phyloP scores from a whole-genome alignment of 2,888 invertebrate genomes.

The Drosophila barbarae region DNA sequence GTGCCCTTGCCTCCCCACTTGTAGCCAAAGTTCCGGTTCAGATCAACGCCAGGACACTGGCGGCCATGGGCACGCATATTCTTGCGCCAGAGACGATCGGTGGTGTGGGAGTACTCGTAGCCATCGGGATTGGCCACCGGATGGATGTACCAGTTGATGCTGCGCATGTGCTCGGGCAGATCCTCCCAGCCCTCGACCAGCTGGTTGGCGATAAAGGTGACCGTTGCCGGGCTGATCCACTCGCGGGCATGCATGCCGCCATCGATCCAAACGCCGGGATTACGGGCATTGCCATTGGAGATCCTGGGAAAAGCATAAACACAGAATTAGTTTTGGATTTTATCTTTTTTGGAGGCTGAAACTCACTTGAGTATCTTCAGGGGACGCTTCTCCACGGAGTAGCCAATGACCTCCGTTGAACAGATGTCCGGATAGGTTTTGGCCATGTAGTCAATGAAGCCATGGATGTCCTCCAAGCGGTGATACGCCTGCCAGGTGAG shows the following conservation, averaged over 20 bases:
- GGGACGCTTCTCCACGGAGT: slow-evolving; percentile 86
- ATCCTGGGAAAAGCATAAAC: slow-evolving; percentile 80
- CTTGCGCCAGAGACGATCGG: slow-evolving; percentile 91
- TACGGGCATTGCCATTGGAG: slow-evolving; percentile 84
- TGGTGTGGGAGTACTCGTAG: slow-evolving; percentile 90
- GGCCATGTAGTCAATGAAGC: slow-evolving; percentile 86
- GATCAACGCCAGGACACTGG: slow-evolving; percentile 87
- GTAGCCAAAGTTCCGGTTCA: slow-evolving; percentile 93
- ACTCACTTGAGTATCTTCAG: slow-evolving; percentile 83
- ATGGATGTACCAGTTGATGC: slow-evolving; percentile 90
- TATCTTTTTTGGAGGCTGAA: rapidly evolving
- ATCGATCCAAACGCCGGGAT: slow-evolving; percentile 86
- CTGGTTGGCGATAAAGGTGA: slow-evolving; percentile 87
- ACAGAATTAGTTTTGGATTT: too few relatives aligned
- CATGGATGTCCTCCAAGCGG: slow-evolving; percentile 84
- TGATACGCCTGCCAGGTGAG: slow-evolving; percentile 91
- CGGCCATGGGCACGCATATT: slow-evolving; percentile 83
- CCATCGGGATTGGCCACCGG: slow-evolving; percentile 92
- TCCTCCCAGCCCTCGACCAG: slow-evolving; percentile 85
- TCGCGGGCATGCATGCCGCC: slow-evolving; percentile 93
- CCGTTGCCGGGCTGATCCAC: slow-evolving; percentile 91
- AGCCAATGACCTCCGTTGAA: slow-evolving; percentile 86
- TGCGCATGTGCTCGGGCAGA: slow-evolving; percentile 85
- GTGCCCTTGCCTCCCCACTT: slow-evolving; percentile 93
- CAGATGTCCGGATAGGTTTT: slow-evolving; percentile 87